Conservation (phyloP, 2,113 vertebrate genomes). For the Recurvirostra avosetta region DNA sequence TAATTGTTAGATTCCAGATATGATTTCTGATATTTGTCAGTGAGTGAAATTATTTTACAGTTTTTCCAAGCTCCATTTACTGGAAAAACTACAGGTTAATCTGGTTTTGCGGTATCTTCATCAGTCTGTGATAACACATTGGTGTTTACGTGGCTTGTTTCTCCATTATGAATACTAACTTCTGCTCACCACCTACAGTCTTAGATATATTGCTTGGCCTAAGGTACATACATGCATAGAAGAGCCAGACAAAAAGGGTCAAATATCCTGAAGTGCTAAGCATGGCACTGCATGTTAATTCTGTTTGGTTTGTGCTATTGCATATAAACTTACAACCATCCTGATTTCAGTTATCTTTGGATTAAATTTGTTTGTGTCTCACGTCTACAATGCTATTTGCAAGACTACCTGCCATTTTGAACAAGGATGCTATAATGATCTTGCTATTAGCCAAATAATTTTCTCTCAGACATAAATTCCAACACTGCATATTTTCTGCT, state of each 20-base stretch:
- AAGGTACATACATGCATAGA: neutral
- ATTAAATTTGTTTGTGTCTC: neutral
- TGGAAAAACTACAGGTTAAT: neutral
- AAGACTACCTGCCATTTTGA: constrained; percentile 14
- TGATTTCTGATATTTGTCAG: neutral
- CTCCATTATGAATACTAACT: neutral
- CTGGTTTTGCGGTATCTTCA: neutral
- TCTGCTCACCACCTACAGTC: neutral
- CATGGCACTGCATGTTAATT: neutral
- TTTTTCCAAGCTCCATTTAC: neutral
- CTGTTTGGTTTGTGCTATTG: neutral
- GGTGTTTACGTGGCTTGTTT: neutral
- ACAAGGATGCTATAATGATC: neutral
- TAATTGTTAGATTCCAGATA: neutral
- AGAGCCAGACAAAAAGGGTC: neutral
- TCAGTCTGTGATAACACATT: neutral
- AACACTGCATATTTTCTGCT: neutral
- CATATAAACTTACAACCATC: neutral
- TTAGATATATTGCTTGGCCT: neutral
- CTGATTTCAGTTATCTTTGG: neutral
- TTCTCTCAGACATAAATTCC: constrained; percentile 11
- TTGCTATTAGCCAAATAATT: constrained; percentile 21
- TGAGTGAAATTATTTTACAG: neutral
- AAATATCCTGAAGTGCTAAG: neutral
- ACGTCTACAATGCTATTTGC: neutral